Conservation (phyloP, 2,888 invertebrate genomes). For the Andrena minutula region DNA sequence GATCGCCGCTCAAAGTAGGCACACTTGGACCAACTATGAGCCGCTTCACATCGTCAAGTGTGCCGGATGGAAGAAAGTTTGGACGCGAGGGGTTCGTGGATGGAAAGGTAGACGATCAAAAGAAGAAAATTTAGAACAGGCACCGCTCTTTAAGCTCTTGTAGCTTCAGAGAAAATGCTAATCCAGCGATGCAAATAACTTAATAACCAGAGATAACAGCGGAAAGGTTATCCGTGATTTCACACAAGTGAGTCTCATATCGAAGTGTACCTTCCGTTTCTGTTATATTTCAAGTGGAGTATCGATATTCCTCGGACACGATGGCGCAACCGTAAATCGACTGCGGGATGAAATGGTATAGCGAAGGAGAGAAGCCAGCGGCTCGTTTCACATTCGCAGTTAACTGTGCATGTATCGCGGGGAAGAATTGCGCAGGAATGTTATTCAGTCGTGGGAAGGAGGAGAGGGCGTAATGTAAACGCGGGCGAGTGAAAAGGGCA, state of each 20-base stretch:
- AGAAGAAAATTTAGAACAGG: too few species aligned
- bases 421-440: slow-evolving; percentile 58
- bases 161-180: neutral
- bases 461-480: slow-evolving; percentile 51
- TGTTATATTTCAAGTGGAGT: slow-evolving; percentile 15
- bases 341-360: slow-evolving; percentile 60
- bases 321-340: slow-evolving; percentile 33
- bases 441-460: slow-evolving; percentile 50
- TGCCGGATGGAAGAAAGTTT: too few species aligned
- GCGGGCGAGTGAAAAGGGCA: slow-evolving; percentile 22
- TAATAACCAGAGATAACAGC: slow-evolving; percentile 21
- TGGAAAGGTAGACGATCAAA: too few species aligned
- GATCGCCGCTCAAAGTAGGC: neutral
- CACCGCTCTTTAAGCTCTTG: too few species aligned
- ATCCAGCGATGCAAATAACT: neutral
- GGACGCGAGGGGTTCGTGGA: too few species aligned
- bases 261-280: neutral
- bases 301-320: slow-evolving; percentile 33
- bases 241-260: slow-evolving; percentile 2
- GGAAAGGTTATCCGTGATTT: neutral
- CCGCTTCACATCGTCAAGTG: too few species aligned
- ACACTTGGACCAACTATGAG: too few species aligned
- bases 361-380: slow-evolving; percentile 48
- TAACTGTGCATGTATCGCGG: slow-evolving; percentile 58
- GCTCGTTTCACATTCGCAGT: slow-evolving; percentile 64